phyloP scores from a whole-genome alignment of 2,797 vertebrate genomes.

The Xenops minutus region DNA sequence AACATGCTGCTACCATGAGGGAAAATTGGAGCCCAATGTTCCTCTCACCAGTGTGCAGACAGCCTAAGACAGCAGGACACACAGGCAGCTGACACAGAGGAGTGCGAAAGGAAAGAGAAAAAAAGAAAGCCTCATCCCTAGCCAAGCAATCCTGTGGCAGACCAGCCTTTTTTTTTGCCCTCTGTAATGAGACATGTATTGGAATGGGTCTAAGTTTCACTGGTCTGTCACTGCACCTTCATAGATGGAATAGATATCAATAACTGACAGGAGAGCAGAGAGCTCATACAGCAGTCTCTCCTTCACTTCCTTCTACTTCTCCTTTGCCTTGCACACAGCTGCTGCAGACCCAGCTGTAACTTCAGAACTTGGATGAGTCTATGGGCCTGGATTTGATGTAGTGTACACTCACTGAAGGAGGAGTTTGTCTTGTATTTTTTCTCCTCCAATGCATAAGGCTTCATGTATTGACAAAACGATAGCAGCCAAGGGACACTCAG shows the following conservation, averaged over 20 bases:
- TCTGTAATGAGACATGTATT: background rate
- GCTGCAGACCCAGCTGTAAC: rapidly evolving
- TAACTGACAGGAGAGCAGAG: background rate
- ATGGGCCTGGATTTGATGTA: background rate
- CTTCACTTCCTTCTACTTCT: background rate
- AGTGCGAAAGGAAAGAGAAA: background rate
- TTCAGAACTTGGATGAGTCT: background rate
- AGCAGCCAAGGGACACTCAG: rapidly evolving
- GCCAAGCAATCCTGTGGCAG: background rate
- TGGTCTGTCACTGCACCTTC: background rate
- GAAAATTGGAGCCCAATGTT: background rate
- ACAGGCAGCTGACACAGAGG: background rate
- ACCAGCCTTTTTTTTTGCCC: background rate
- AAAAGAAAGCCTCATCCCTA: background rate
- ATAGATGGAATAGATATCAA: background rate
- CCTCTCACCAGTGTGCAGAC: background rate
- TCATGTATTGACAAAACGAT: background rate
- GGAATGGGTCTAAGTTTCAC: background rate
- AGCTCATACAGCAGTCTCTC: background rate
- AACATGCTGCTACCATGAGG: rapidly evolving
- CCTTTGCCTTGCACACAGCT: background rate
- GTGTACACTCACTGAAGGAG: rapidly evolving
- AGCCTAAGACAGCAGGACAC: background rate
- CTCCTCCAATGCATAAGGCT: background rate
- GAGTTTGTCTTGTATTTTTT: background rate